Base-by-base conservation (phyloP, 2,888 invertebrate species). In the Acleris laterana region DNA sequence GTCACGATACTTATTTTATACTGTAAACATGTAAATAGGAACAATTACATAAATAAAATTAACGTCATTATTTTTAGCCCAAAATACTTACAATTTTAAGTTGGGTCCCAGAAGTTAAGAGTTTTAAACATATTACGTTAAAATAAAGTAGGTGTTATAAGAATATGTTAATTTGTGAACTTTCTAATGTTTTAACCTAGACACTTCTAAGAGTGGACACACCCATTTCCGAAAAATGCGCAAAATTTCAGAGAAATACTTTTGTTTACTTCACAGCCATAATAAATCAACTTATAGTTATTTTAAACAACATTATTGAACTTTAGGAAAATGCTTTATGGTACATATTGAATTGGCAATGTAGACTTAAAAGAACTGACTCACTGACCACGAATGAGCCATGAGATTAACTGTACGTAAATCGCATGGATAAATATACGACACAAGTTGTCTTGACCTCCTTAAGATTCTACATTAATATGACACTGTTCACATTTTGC, bases 391-490 rank as follows among this genome's bases (percentile, higher is more conserved):
- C 52, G 52, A 51, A 42, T 38, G 51, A 57, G 32, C 38, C 42
- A 49, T 25, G 49, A 49, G n/a, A 16, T 46, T 48, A 52, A 32
- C 38, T 20, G 38, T 53, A 20, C 28, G 42, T 19, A 46, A 46
- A 22, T 59, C n/a, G 22, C 16, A 17, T 38, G 25, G 19, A 17
- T 49, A 44, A 50, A 49, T 42, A 60, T 17, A 28, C 25, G 13
- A 44, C 25, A 46, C 17, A 13, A 17, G 22, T 52, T 59, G 53
- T 13, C 38, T 53, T 19, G 25, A 60, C 42, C 49, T 7, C 22
- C 49, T 63, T 50, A 53, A 46, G 32, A 48, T 63, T 48, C 32
- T 46, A 48, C 11, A 46, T 48, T 44, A 50, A 50, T 44, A 56
- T 42, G 16, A 62, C 25, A 38, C 48, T 11, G 32, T 38, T 17